These are phyloP conservation scores for Amitus sp. DNA, from an alignment of 2,888 invertebrate species.

Conservation along the genomic window DNA sequence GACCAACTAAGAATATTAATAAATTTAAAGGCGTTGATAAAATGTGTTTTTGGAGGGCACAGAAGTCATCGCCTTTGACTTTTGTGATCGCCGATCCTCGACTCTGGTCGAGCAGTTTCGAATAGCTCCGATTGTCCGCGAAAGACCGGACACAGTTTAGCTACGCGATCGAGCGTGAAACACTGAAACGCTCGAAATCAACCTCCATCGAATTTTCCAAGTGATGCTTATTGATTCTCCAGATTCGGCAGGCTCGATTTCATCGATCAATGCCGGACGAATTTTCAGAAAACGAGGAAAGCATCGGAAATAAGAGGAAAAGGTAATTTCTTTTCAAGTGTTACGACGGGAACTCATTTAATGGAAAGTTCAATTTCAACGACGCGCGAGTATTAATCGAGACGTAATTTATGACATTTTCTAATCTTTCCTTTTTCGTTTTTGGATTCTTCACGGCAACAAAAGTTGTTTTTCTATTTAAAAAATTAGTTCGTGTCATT, in stretches of 20 bases:
- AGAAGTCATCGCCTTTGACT: no score
- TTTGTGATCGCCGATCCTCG: constrained; percentile 32
- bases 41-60: no score
- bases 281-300: neutral
- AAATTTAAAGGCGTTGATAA: no score
- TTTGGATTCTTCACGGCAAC: neutral
- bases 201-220: neutral
- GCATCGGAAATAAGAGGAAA: neutral
- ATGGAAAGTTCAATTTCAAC: neutral
- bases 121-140: constrained; percentile 21
- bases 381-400: neutral
- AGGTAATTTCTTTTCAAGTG: neutral
- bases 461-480: neutral
- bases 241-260: neutral
- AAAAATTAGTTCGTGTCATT: neutral
- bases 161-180: neutral
- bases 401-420: neutral
- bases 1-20: no score
- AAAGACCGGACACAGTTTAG: constrained; percentile 11
- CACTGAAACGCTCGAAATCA: neutral
- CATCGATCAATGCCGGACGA: neutral
- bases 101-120: constrained; percentile 23
- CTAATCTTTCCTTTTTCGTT: neutral
- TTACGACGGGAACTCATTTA: neutral
- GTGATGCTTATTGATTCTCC: neutral